Evolutionary conservation across 2,888 invertebrate genomes (phyloP).

Genomic region (Cantharis rufa): DNA sequence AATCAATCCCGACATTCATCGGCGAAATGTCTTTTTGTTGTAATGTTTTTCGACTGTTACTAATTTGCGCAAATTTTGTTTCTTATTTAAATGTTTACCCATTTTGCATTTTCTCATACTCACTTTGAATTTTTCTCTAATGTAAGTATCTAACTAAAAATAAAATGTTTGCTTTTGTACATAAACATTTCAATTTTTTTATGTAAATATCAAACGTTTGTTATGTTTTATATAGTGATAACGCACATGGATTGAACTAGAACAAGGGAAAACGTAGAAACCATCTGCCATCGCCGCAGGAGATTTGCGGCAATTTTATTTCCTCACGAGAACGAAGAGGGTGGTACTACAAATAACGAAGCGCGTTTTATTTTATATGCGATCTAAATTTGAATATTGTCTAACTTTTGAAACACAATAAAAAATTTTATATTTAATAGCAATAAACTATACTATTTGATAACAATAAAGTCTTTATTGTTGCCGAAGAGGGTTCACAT

Average conservation of each 20-base stretch:
- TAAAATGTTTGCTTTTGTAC: not conserved
- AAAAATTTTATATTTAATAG: conserved; percentile 2
- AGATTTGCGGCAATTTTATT: conserved; percentile 50
- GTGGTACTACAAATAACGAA: conserved; percentile 48
- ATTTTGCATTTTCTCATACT: not conserved
- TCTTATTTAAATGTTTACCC: not conserved
- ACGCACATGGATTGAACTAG: conserved; percentile 39
- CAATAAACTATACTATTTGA: not conserved
- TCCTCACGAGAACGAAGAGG: conserved; percentile 43
- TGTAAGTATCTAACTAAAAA: not conserved
- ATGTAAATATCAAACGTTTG: conserved; percentile 40
- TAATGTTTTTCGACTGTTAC: not conserved
- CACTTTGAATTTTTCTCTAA: not conserved
- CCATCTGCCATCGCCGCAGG: conserved; percentile 36
- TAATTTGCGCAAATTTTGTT: not conserved
- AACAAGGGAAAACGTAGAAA: conserved; percentile 25
- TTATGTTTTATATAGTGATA: conserved; percentile 39
- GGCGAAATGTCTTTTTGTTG: not conserved
- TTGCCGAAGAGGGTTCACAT: not conserved
- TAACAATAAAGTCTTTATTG: conserved; percentile 12
- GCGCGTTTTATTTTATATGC: conserved; percentile 44
- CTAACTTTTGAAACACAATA: conserved; percentile 1
- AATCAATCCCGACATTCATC: not conserved
- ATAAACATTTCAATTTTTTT: conserved; percentile 31
- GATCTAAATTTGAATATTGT: conserved; percentile 39